phyloP scores from a whole-genome alignment of 2,888 invertebrate genomes.

The Cataglyphis altisquamis region DNA sequence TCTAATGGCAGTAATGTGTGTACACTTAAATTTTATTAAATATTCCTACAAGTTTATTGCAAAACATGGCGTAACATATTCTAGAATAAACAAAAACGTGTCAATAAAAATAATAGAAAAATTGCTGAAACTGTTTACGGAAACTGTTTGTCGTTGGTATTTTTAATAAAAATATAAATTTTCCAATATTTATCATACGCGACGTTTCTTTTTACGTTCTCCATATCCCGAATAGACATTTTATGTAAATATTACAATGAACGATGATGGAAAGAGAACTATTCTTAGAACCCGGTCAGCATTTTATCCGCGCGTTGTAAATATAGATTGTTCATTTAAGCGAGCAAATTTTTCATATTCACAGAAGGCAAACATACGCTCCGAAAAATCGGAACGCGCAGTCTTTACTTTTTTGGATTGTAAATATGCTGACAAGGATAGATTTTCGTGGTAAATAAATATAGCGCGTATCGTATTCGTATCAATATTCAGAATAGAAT shows the following conservation, averaged over 20 bases:
- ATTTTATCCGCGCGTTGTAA: background rate
- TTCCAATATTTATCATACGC: background rate
- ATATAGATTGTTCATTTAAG: slow-evolving; percentile 17
- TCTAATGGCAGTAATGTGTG: background rate
- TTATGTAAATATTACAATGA: background rate
- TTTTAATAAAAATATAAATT: slow-evolving; percentile 5
- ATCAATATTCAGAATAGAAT: background rate
- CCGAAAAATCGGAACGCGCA: slow-evolving; percentile 24
- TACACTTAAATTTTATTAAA: background rate
- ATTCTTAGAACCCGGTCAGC: slow-evolving; percentile 21
- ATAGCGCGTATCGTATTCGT: slow-evolving; percentile 31
- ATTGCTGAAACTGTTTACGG: background rate
- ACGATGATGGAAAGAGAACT: background rate
- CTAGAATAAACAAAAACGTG: background rate
- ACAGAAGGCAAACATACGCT: too few species aligned
- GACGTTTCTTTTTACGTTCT: background rate
- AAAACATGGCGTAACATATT: background rate
- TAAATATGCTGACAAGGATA: slow-evolving; percentile 32
- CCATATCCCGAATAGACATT: background rate
- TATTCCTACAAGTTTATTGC: background rate
- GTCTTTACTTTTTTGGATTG: slow-evolving; percentile 19
- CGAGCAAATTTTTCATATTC: slow-evolving; percentile 30
- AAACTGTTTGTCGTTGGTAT: background rate
- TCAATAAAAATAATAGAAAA: background rate
- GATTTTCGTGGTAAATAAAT: slow-evolving; percentile 28